A percentile compares a stretch with the other conserved stretches of the same genome.
phyloP scores from a whole-genome alignment of 37 sponge, comb jelly and placozoan genomes.

The Diacarnus erythraeanus region DNA sequence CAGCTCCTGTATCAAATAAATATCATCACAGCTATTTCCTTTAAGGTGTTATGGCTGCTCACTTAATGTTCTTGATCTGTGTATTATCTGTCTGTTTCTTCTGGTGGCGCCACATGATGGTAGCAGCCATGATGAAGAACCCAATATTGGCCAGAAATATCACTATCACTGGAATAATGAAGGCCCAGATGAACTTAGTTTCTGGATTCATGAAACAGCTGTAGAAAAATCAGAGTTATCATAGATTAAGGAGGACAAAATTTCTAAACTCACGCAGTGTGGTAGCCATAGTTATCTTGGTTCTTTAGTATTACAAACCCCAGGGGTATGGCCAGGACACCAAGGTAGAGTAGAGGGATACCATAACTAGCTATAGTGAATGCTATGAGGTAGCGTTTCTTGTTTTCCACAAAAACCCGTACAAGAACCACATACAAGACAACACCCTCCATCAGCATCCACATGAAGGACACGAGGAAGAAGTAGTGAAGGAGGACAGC shows the following conservation, averaged over 20 bases:
- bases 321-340: conserved; percentile 8
- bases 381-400: conserved; percentile 1
- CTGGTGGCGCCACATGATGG: conserved; percentile 43
- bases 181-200: conserved; percentile 52
- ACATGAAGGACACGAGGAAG: conserved; percentile 70
- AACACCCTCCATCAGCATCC: conserved; percentile 85
- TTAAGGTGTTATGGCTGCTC: no score
- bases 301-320: background rate
- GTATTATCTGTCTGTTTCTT: background rate
- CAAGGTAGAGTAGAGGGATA: conserved; percentile 33
- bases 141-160: conserved; percentile 47
- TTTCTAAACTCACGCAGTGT: background rate
- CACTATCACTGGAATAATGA: conserved; percentile 60
- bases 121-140: conserved; percentile 51
- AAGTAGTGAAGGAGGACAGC: conserved; percentile 61
- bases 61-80: background rate
- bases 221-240: background rate
- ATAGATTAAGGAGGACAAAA: no score
- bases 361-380: conserved; percentile 43
- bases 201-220: conserved; percentile 50
- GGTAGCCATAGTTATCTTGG: background rate
- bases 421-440: conserved; percentile 63
- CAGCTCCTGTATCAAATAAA: conserved; percentile 14
- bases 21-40: no score
- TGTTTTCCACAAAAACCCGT: conserved; percentile 44